Evolutionary conservation across 2,888 invertebrate genomes (phyloP).

Genomic region (Heteropelma amictum): DNA sequence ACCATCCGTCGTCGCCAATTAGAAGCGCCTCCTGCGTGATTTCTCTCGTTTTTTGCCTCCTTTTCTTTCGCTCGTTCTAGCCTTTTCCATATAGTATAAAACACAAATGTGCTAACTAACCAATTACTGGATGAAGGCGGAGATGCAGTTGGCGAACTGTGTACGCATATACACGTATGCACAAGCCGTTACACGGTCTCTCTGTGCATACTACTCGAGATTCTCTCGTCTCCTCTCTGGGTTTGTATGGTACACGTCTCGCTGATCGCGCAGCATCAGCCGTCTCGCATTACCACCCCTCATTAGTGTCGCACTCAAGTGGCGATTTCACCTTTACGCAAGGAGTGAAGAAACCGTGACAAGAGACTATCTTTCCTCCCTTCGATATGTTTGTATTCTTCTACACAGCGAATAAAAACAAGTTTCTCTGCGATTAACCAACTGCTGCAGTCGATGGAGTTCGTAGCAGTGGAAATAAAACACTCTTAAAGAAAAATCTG

Average conservation of each 20-base stretch:
- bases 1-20: slow-evolving; percentile 41
- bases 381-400: not conserved
- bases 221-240: slow-evolving; percentile 10
- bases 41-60: too few relatives aligned
- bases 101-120: slow-evolving; percentile 71
- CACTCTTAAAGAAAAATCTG: too few relatives aligned
- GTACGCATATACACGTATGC: not conserved
- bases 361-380: not conserved
- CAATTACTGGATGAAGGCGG: slow-evolving; percentile 65
- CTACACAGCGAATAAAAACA: too few relatives aligned
- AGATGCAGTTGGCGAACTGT: slow-evolving; percentile 24
- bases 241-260: slow-evolving; percentile 10
- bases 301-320: slow-evolving; percentile 70
- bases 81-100: slow-evolving; percentile 49
- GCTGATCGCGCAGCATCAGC: slow-evolving; percentile 53
- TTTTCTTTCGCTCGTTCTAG: slow-evolving; percentile 13
- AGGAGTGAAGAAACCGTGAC: slow-evolving; percentile 49
- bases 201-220: slow-evolving; percentile 11
- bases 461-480: too few relatives aligned
- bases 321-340: slow-evolving; percentile 65
- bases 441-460: too few relatives aligned
- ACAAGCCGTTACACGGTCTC: slow-evolving; percentile 24
- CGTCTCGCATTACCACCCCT: slow-evolving; percentile 59
- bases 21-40: slow-evolving; percentile 27
- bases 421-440: too few relatives aligned